Evolutionary conservation across 2,113 vertebrate species (phyloP).

Genomic region (Condylura cristata): DNA sequence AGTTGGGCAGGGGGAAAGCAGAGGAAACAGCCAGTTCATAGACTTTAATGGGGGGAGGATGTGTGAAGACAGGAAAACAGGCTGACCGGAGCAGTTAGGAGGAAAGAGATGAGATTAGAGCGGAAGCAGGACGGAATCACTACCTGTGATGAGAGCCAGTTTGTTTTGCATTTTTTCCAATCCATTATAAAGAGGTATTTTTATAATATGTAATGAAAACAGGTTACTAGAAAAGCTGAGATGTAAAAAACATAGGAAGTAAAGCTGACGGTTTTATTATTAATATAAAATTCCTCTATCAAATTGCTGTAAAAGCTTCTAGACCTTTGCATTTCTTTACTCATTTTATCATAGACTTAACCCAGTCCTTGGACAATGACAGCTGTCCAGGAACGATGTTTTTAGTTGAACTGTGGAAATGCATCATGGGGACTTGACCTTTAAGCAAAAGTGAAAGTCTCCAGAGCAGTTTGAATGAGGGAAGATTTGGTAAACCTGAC

Average conservation of each 20-base stretch:
- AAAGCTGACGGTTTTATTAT: not conserved
- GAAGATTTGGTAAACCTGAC: not conserved
- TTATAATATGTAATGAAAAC: not conserved
- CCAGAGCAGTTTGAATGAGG: not conserved
- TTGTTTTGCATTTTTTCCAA: not conserved
- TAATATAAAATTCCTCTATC: not conserved
- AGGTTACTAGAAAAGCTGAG: not conserved
- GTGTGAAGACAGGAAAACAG: not conserved
- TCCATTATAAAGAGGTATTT: not conserved
- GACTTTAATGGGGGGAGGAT: not conserved
- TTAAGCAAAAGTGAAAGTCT: not conserved
- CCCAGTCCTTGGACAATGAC: rapidly evolving
- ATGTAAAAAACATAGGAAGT: not conserved
- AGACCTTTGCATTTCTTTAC: not conserved
- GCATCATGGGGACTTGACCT: not conserved
- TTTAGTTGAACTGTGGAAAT: too few species aligned
- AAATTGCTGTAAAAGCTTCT: not conserved
- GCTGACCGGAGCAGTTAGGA: not conserved
- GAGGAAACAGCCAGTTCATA: rapidly evolving
- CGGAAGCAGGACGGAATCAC: not conserved
- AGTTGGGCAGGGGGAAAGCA: not conserved
- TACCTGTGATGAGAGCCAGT: not conserved
- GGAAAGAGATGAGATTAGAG: too few species aligned
- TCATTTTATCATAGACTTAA: too few species aligned
- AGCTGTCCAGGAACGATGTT: not conserved